Base-by-base conservation (phyloP, 1,140 invertebrate species). In the Pseudomyrmex gracilis region DNA sequence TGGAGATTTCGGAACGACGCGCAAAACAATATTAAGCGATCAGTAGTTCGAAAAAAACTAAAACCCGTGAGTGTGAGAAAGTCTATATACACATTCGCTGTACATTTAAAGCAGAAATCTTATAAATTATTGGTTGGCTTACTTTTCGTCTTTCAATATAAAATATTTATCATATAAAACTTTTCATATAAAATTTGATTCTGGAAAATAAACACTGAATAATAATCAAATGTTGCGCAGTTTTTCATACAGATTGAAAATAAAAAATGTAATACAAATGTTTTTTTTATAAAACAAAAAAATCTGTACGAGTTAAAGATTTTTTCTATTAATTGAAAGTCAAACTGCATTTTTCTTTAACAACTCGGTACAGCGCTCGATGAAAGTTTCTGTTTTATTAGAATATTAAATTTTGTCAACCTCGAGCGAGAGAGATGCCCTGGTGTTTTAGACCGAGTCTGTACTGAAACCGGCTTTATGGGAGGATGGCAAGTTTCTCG, bases 391-490 rank as follows among this genome's bases (percentile, higher is more conserved):
- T 47, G 10, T 7, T 24, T 78, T 70, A 78, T 68, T n/a, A 49
- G 47, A 20, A 47, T 49, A 70, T 34, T 5, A 58, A 78, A 70
- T 68, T 68, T 70, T 43, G 12, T 49, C 22, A 24, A 55, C 15
- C n/a, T 34, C 34, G 34, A 34, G 34, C 47, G 22, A 47, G 66
- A 47, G 66, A 12, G 47, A 20, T 49, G 47, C 13, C 10, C 64
- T 57, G 49, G 34, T 57, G 15, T 70, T 78, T 78, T 24, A 78
- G 51, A 24, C 57, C 51, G 34, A 8, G 9, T 57, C 43, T 13
- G 24, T 64, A 15, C 76, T 57, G 73, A 57, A 76, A 78, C 76
- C n/a, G 76, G 76, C 64, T 78, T 78, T 78, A 78, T 12, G 17
- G 64, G 34, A 34, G 49, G 64, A 70, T 22, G 43, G 51, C 64